phyloP scores from a whole-genome alignment of 2,113 vertebrate species.

The Ophiodon elongatus region DNA sequence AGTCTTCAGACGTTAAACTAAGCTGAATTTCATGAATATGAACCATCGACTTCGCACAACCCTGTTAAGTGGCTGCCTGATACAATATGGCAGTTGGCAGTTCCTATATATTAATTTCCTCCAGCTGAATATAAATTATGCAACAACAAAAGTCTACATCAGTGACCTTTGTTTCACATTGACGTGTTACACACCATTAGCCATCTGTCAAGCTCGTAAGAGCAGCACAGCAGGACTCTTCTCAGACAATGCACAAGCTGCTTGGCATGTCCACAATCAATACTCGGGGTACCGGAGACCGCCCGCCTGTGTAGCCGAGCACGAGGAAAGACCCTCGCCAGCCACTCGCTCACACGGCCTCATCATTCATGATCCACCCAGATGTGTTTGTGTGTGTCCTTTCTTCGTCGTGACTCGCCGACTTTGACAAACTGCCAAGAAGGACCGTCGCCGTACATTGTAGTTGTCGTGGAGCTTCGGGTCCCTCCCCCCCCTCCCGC shows the following conservation, averaged over 20 bases:
- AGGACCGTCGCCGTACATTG: background rate
- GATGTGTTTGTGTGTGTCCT: background rate
- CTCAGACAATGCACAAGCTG: constrained; percentile 67
- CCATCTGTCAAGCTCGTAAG: constrained; percentile 73
- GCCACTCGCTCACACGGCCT: background rate
- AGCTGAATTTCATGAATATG: background rate
- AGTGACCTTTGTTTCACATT: constrained; percentile 65
- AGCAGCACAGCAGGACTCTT: constrained; percentile 61
- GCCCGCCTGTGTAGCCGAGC: background rate
- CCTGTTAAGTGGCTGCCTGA: constrained; percentile 14
- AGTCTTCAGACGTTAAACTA: constrained; percentile 13
- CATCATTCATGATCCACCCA: constrained; percentile 1
- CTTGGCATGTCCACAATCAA: constrained; percentile 61
- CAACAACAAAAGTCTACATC: constrained; percentile 43
- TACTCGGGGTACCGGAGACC: constrained; percentile 26
- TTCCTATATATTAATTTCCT: constrained; percentile 31
- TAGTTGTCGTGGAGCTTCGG: background rate
- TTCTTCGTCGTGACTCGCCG: background rate
- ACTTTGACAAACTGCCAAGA: constrained; percentile 13
- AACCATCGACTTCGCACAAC: background rate
- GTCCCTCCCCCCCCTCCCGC: background rate
- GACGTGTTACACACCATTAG: constrained; percentile 57
- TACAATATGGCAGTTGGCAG: constrained; percentile 23
- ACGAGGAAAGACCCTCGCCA: background rate
- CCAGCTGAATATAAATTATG: constrained; percentile 56